Base-by-base conservation (phyloP, 2,113 vertebrate species). In the Lichenostomus cassidix region DNA sequence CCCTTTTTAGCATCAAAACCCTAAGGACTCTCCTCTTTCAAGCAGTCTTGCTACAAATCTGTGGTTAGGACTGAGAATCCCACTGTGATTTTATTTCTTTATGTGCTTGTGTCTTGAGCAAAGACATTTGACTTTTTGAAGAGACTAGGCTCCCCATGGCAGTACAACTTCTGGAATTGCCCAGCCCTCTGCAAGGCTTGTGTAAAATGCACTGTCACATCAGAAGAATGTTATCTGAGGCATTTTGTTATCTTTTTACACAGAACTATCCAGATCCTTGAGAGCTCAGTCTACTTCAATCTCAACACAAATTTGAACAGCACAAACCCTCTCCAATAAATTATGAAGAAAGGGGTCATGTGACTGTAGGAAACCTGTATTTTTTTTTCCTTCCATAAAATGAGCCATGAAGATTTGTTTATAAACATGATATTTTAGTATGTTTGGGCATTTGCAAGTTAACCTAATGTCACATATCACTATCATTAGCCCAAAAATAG, bases 1-100 rank as follows among this genome's bases (percentile, higher is more conserved):
- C 46, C 19, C 22, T 52, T 70, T 39, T 87, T 62, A 69, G 53
- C 77, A 81, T 59, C 10, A 62, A 73, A 90, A 46, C 49, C 22
- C 5, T 27, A 81, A 82, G 69, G 71, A 53, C 28, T 85, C 46
- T 95, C 75, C 47, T 86, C 63, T 85, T 90, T 78, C 53, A 70
- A 46, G 47, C 46, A 83, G 76, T 47, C 33, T 81, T 60, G 63
- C 29, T 27, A 39, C 46, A 42, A 74, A 87, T 76, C 74, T 89
- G 67, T 42, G 41, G 35, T 53, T 13, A 52, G 77, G 49, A 55
- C 29, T 44, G 47, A 16, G 60, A 50, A 59, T 46, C 63, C 67
- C 37, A 29, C 59, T 68, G 73, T 46, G 50, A 62, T 90, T 94
- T 88, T 80, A 62, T 86, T 80, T 92, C 49, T 46, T 90, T 63